These are phyloP conservation scores for Phalloptychus januarius DNA, from an alignment of 2,797 vertebrate species.

Conservation along the genomic window DNA sequence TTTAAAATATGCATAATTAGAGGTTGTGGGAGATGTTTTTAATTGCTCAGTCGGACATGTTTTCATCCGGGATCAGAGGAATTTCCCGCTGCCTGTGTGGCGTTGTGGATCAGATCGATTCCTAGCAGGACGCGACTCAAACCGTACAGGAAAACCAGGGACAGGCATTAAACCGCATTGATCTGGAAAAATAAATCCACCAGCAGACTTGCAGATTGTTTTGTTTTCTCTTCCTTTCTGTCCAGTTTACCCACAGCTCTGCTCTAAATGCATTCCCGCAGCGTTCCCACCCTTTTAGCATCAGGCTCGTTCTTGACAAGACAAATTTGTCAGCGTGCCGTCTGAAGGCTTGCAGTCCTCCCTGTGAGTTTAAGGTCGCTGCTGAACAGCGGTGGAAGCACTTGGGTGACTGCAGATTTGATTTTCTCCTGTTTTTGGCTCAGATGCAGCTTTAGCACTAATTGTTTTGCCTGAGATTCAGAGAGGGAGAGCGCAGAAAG, in stretches of 20 bases:
- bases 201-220: neutral
- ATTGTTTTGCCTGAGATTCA: slow-evolving; percentile 37
- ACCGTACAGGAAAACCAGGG: slow-evolving; percentile 11
- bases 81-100: neutral
- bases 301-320: slow-evolving; percentile 30
- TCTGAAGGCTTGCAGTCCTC: slow-evolving; percentile 34
- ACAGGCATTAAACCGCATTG: slow-evolving; percentile 29
- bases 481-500: slow-evolving; percentile 55
- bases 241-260: neutral
- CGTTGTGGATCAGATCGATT: slow-evolving; percentile 14
- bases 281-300: neutral
- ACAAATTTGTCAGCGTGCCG: slow-evolving; percentile 44
- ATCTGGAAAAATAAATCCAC: slow-evolving; percentile 28
- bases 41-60: neutral
- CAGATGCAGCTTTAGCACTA: slow-evolving; percentile 41
- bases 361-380: slow-evolving; percentile 48
- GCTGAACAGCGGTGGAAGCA: slow-evolving; percentile 37
- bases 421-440: slow-evolving; percentile 45
- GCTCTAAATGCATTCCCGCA: neutral
- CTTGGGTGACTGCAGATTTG: slow-evolving; percentile 53
- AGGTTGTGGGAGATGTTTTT: neutral
- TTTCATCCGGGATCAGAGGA: slow-evolving; percentile 6
- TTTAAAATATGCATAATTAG: neutral
- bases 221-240: neutral
- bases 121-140: slow-evolving; percentile 17